phyloP scores from a whole-genome alignment of 2,797 vertebrate genomes.

The Xenentodon cancila region DNA sequence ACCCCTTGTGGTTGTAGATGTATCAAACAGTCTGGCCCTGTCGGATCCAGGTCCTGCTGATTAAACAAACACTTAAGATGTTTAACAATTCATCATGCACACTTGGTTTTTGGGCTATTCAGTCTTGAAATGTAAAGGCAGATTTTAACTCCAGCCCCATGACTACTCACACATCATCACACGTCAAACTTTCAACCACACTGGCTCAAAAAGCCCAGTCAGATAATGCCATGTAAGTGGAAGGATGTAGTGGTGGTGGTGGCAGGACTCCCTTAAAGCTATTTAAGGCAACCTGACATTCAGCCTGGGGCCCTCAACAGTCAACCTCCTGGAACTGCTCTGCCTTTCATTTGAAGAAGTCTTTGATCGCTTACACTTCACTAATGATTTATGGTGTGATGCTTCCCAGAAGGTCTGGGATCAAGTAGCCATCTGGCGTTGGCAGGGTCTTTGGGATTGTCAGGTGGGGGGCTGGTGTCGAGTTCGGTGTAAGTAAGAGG shows the following conservation, averaged over 20 bases:
- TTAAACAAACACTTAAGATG: too few species aligned
- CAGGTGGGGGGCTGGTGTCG: constrained; percentile 45
- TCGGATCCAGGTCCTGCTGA: too few species aligned
- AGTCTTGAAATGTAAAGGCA: too few species aligned
- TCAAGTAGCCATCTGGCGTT: constrained; percentile 87
- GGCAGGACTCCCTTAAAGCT: constrained; percentile 5
- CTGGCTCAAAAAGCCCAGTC: background rate
- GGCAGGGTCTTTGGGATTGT: constrained; percentile 83
- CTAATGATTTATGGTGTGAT: constrained; percentile 80
- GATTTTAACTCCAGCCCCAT: too few species aligned
- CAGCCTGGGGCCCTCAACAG: background rate
- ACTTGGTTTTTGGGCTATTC: too few species aligned
- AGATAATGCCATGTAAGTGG: background rate
- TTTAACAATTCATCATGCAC: too few species aligned
- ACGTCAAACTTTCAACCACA: background rate
- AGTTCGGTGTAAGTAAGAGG: constrained; percentile 88
- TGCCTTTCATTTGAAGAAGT: constrained; percentile 17
- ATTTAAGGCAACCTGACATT: constrained; percentile 38
- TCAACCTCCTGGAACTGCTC: constrained; percentile 9
- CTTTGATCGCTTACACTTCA: constrained; percentile 12
- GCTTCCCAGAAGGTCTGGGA: constrained; percentile 91
- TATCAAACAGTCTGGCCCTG: too few species aligned
- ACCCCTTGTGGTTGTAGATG: too few species aligned
- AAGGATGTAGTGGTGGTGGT: constrained; percentile 9
- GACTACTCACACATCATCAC: background rate